phyloP scores from a whole-genome alignment of 2,797 vertebrate genomes.

The Peromyscus eremicus region DNA sequence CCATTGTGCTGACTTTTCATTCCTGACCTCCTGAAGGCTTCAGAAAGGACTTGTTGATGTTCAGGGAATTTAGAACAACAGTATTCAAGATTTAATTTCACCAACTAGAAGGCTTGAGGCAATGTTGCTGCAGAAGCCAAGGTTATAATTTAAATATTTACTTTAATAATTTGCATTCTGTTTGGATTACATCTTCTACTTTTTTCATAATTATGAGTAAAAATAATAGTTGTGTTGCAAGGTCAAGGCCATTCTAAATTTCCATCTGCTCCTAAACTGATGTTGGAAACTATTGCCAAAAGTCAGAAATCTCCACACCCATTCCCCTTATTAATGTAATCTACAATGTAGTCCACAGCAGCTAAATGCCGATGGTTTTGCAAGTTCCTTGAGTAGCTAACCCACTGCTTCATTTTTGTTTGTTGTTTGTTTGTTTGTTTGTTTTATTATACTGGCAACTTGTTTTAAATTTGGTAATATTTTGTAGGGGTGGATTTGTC shows the following conservation, averaged over 20 bases:
- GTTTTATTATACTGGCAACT: neutral
- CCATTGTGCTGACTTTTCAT: neutral
- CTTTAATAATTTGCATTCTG: slow-evolving; percentile 21
- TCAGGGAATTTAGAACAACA: slow-evolving; percentile 59
- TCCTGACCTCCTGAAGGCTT: slow-evolving; percentile 19
- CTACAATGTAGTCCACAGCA: neutral
- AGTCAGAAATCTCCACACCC: slow-evolving; percentile 36
- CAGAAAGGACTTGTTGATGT: slow-evolving; percentile 3
- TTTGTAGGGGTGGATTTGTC: neutral
- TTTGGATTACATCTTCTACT: slow-evolving; percentile 48
- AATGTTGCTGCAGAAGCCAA: neutral
- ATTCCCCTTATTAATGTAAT: slow-evolving; percentile 29
- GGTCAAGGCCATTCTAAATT: slow-evolving; percentile 61
- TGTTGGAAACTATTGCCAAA: slow-evolving; percentile 48
- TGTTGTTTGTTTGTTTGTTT: neutral
- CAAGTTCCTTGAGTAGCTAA: slow-evolving; percentile 22
- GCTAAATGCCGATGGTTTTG: slow-evolving; percentile 47
- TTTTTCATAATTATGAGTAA: slow-evolving; percentile 54
- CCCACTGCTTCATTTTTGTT: neutral
- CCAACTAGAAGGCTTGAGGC: slow-evolving; percentile 38
- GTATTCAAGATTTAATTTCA: slow-evolving; percentile 61
- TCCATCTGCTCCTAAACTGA: slow-evolving; percentile 40
- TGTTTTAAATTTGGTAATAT: slow-evolving; percentile 56
- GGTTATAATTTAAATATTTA: slow-evolving; percentile 49
- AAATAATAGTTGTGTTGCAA: slow-evolving; percentile 51